Conservation (phyloP, 2,797 vertebrate genomes). For the Carapus acus region DNA sequence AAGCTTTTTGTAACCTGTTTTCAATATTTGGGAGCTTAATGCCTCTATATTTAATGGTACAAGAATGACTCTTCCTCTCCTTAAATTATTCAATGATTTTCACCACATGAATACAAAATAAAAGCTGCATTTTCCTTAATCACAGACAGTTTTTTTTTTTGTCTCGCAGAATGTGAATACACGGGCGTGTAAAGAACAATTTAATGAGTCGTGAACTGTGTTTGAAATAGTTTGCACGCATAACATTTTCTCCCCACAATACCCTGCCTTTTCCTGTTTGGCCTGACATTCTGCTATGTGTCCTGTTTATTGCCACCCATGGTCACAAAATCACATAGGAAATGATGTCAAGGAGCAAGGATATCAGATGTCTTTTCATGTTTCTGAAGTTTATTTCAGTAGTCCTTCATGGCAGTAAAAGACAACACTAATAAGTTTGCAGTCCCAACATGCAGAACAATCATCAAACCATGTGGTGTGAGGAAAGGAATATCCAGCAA, state of each 20-base stretch:
- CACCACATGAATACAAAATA: background rate
- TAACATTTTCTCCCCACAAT: constrained; percentile 12
- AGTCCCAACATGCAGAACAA: constrained; percentile 98
- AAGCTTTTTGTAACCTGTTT: too few species aligned
- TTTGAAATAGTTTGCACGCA: constrained; percentile 23
- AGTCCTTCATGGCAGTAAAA: constrained; percentile 88
- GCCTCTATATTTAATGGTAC: background rate
- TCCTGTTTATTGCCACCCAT: constrained; percentile 40
- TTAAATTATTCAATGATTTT: background rate
- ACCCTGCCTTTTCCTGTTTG: constrained; percentile 64
- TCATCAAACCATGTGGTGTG: constrained; percentile 78
- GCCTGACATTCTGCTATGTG: constrained; percentile 28
- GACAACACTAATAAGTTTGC: constrained; percentile 92
- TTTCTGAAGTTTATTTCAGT: constrained; percentile 86
- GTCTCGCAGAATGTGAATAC: too few species aligned
- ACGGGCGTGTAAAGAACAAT: background rate
- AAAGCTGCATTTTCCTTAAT: constrained; percentile 3
- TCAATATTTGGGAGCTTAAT: too few species aligned
- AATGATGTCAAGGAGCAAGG: constrained; percentile 19
- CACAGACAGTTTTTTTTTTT: too few species aligned
- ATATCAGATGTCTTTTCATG: constrained; percentile 45
- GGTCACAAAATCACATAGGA: background rate
- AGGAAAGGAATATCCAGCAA: constrained; percentile 66
- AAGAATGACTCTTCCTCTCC: background rate
- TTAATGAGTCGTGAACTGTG: constrained; percentile 27